These are phyloP conservation scores for Pelosia muscerda DNA, from an alignment of 2,888 invertebrate genomes.

Conservation along the genomic window DNA sequence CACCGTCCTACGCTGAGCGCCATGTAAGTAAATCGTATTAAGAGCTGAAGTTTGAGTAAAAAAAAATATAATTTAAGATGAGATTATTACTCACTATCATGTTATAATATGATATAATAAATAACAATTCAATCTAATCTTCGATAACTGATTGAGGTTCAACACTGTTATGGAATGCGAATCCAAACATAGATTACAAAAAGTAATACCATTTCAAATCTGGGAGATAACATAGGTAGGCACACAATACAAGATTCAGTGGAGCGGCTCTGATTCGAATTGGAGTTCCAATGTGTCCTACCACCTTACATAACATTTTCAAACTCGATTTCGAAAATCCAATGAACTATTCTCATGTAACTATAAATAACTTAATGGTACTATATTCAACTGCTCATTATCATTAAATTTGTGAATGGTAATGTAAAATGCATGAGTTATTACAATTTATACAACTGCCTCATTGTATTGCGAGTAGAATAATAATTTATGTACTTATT, in stretches of 20 bases:
- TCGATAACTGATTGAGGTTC: neutral
- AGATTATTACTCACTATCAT: too few species aligned
- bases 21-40: too few species aligned
- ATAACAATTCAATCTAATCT: too few species aligned
- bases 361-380: neutral
- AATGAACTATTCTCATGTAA: neutral
- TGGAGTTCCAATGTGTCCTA: conserved; percentile 1
- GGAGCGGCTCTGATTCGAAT: conserved; percentile 4
- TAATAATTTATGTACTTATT: conserved; percentile 4
- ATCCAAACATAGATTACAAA: neutral
- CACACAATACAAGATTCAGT: conserved; percentile 1
- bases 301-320: neutral
- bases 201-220: neutral
- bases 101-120: too few species aligned
- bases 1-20: neutral
- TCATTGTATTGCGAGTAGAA: conserved; percentile 1
- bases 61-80: too few species aligned
- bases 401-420: conserved; percentile 3
- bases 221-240: neutral
- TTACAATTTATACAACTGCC: conserved; percentile 7
- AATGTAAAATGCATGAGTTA: conserved; percentile 9
- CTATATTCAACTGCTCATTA: neutral
- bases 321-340: neutral
- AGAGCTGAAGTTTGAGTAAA: too few species aligned
- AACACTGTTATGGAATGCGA: neutral